These are phyloP conservation scores for Drosophila paracracens DNA, from an alignment of 2,888 invertebrate genomes.

Conservation along the genomic window DNA sequence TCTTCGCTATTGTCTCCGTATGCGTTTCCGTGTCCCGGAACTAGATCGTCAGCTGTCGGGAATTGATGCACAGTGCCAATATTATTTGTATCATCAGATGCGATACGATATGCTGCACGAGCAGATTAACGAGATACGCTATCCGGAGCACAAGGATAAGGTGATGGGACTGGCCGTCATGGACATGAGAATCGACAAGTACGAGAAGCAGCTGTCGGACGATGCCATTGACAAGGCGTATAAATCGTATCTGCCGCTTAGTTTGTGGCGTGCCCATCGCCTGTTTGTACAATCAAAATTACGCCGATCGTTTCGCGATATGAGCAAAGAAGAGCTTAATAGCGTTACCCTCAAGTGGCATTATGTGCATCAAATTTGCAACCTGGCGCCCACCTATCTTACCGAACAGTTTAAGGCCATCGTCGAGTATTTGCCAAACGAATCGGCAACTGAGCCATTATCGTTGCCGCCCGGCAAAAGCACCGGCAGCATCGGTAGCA, in stretches of 20 bases:
- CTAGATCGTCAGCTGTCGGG: conserved; percentile 76
- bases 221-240: conserved; percentile 91
- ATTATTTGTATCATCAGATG: conserved; percentile 94
- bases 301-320: conserved; percentile 87
- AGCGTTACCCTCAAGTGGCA: conserved; percentile 89
- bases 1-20: conserved; percentile 90
- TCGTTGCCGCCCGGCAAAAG: conserved; percentile 13
- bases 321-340: conserved; percentile 87
- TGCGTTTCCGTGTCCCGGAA: conserved; percentile 90
- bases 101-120: conserved; percentile 92
- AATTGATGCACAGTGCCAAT: conserved; percentile 91
- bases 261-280: conserved; percentile 90
- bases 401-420: conserved; percentile 87
- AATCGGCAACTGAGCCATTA: conserved; percentile 87
- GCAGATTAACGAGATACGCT: conserved; percentile 91
- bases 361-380: conserved; percentile 92
- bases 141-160: conserved; percentile 91
- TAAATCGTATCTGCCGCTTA: conserved; percentile 93
- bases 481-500: conserved; percentile 27
- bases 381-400: conserved; percentile 93
- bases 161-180: conserved; percentile 93
- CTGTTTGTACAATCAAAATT: conserved; percentile 92
- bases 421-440: conserved; percentile 86
- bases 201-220: conserved; percentile 89
- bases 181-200: conserved; percentile 93